Conservation (phyloP, 1,140 invertebrate species). For the Drosophila kohkoa region DNA sequence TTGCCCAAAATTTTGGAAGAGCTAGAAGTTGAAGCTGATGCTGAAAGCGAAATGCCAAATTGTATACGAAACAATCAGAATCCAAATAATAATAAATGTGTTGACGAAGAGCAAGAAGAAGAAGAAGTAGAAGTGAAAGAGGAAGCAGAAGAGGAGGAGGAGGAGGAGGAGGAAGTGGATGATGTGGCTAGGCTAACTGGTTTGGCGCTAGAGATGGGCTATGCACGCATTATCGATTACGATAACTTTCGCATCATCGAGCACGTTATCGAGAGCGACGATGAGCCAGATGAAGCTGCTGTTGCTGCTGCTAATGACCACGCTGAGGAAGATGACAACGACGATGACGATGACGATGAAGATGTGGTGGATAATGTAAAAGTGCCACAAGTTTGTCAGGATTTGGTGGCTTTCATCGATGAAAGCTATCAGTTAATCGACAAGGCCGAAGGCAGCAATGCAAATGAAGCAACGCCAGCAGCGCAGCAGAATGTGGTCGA, state of each 20-base stretch:
- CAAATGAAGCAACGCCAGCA: slow-evolving; percentile 12
- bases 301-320: neutral
- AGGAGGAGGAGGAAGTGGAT: slow-evolving; percentile 34
- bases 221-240: slow-evolving; percentile 78
- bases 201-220: slow-evolving; percentile 62
- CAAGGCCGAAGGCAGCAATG: slow-evolving; percentile 24
- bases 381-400: slow-evolving; percentile 38
- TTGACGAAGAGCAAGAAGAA: neutral
- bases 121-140: neutral
- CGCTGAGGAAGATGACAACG: neutral
- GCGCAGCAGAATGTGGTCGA: slow-evolving; percentile 36
- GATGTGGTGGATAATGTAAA: slow-evolving; percentile 4
- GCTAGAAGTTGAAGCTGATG: slow-evolving; percentile 38
- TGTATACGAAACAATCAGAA: slow-evolving; percentile 41
- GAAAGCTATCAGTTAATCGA: slow-evolving; percentile 78
- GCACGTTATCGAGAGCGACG: slow-evolving; percentile 79
- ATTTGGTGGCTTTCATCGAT: slow-evolving; percentile 75
- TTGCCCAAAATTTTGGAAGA: slow-evolving; percentile 58
- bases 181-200: slow-evolving; percentile 54
- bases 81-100: neutral
- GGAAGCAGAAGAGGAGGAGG: neutral
- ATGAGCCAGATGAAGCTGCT: slow-evolving; percentile 33
- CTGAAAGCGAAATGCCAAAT: slow-evolving; percentile 29
- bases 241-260: slow-evolving; percentile 80
- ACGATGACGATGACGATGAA: neutral